Evolutionary conservation across 2,888 invertebrate genomes (phyloP), one percentile per base, ranked within the genome.

Genomic region (Xestia c-nigrum): DNA sequence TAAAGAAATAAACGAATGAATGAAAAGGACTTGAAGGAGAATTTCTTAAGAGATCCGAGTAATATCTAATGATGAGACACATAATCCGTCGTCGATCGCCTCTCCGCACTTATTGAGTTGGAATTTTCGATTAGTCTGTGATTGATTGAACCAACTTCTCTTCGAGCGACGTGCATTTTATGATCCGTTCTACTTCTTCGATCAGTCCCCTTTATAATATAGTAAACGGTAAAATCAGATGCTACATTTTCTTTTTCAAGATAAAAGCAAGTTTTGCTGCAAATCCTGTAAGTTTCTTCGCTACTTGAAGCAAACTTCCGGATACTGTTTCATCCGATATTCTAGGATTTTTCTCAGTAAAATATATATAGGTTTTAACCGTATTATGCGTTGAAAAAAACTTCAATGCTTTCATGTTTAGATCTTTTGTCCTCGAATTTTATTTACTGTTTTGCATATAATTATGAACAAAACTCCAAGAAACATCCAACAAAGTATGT

Each of bases 81-180:
- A 95, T 95, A 95, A 95, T 95, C 94, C 93, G 91, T 91, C 90
- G 90, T 91, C 91, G 91, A 94, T 93, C 91, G 93, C 90, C 91
- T 92, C 92, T 92, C 88, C 92, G 82, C 76, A 93, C 92, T 95
- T 95, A 95, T 95, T 95, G 94, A 94, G 92, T 92, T 89, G 96
- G 96, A 95, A 95, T 96, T 96, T 96, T 95, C 96, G 94, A 96
- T 96, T 96, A 96, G 94, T 92, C 91, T 93, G 93, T 95, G 96
- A 96, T 96, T 96, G 96, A 96, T 96, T 95, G 95, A 93, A 94
- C 92, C 91, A 92, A 94, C 95, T 95, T 92, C 93, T 93, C 92
- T 90, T 91, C 89, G 90, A 89, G 90, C 88, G 93, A 94, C 93
- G 94, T 94, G 94, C 95, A 94, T 94, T 95, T 96, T 96, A 95